phyloP scores from a whole-genome alignment of 1,140 invertebrate genomes.

The Cheumatopsyche charites region DNA sequence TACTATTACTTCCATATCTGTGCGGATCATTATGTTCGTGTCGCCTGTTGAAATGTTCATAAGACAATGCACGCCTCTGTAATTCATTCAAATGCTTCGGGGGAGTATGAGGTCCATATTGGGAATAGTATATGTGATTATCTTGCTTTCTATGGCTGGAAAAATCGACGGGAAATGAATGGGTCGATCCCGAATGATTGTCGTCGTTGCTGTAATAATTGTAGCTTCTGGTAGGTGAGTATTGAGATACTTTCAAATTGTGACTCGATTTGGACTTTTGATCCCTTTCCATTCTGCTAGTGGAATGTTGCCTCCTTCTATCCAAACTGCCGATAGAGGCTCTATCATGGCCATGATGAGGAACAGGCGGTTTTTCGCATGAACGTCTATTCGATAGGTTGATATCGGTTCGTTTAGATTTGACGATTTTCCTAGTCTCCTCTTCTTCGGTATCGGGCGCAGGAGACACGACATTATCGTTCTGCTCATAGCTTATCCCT shows the following conservation, averaged over 20 bases:
- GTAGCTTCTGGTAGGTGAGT: conserved; percentile 50
- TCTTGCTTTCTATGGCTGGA: conserved; percentile 29
- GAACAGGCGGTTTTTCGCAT: conserved; percentile 48
- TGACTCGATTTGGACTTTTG: conserved; percentile 64
- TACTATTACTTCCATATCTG: conserved; percentile 55
- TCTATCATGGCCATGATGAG: conserved; percentile 52
- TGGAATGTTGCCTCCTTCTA: conserved; percentile 55
- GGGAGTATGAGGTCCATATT: conserved; percentile 38
- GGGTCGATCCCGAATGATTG: conserved; percentile 50
- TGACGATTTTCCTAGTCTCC: conserved; percentile 30
- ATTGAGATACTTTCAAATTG: conserved; percentile 58
- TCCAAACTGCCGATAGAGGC: conserved; percentile 61
- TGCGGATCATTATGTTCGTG: conserved; percentile 57
- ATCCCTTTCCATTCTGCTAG: conserved; percentile 60
- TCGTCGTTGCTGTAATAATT: conserved; percentile 51
- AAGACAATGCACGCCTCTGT: conserved; percentile 59
- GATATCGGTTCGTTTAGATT: conserved; percentile 37
- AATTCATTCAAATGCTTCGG: conserved; percentile 50
- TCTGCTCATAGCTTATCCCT: conserved; percentile 23
- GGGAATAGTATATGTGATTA: neutral
- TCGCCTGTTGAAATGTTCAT: conserved; percentile 60
- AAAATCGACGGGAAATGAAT: conserved; percentile 48
- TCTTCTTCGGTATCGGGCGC: conserved; percentile 38
- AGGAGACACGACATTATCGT: conserved; percentile 19
- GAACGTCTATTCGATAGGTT: conserved; percentile 19